Evolutionary conservation across 2,797 vertebrate species (phyloP).

Genomic region (Rhabdomys pumilio): DNA sequence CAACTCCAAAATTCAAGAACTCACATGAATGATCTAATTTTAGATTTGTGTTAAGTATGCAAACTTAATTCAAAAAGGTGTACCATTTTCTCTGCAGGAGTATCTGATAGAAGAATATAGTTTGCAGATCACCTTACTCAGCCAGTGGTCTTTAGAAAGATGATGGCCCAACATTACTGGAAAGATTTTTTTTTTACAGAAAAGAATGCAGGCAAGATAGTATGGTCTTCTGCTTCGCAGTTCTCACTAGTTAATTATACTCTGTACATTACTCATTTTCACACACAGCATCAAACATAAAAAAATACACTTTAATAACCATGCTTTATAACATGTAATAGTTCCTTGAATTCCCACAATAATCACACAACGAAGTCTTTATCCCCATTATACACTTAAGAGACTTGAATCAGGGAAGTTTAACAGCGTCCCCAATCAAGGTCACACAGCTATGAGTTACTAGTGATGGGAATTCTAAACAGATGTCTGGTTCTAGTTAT

Average conservation of each 20-base stretch:
- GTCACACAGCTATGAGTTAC: neutral
- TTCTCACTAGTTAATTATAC: neutral
- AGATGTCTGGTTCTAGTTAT: constrained; percentile 8
- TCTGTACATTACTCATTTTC: neutral
- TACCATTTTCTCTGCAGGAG: neutral
- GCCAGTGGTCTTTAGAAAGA: neutral
- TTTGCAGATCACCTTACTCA: neutral
- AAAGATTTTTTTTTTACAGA: constrained; percentile 35
- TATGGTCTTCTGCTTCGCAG: constrained; percentile 10
- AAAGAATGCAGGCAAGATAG: neutral
- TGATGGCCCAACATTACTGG: neutral
- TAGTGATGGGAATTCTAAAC: neutral
- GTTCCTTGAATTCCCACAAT: constrained; percentile 38
- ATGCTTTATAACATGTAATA: constrained; percentile 1
- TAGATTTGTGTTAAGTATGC: neutral
- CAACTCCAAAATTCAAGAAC: constrained; percentile 61
- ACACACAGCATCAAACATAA: neutral
- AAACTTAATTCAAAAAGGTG: constrained; percentile 40
- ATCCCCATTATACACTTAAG: neutral
- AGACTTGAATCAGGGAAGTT: neutral
- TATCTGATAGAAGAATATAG: neutral
- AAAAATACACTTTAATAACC: neutral
- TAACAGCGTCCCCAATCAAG: neutral
- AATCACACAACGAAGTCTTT: constrained; percentile 23
- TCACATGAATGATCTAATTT: neutral